A percentile compares a stretch with the other conserved stretches of the same genome.
Evolutionary conservation across 1,140 invertebrate genomes (phyloP).

Genomic region (Amyelois transitella): DNA sequence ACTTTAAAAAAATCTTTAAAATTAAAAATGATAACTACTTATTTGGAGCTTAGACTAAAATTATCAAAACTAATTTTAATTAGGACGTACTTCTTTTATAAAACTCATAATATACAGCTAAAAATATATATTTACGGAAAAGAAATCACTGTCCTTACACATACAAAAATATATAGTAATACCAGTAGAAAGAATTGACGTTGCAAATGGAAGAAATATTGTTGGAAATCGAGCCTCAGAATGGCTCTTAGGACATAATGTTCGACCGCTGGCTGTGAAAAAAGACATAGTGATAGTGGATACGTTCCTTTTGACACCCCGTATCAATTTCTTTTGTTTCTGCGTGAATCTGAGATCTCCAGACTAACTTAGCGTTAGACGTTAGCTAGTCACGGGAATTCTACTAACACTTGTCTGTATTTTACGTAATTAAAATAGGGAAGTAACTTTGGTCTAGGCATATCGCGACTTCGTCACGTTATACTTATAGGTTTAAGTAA

Average conservation of each 20-base stretch:
- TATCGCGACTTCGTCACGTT: no score
- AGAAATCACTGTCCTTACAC: constrained; percentile 4
- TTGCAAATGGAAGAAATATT: constrained; percentile 57
- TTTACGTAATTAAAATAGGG: no score
- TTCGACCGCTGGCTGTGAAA: constrained; percentile 38
- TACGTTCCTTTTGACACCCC: not conserved
- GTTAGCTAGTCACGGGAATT: no score
- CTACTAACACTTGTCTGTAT: no score
- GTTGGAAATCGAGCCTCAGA: constrained; percentile 36
- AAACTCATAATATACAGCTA: not conserved
- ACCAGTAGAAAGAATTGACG: constrained; percentile 43
- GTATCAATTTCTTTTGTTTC: not conserved
- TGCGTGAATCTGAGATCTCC: constrained; percentile 8
- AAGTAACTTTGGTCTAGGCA: no score
- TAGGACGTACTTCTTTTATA: no score
- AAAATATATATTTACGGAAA: not conserved
- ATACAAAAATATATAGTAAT: constrained; percentile 31
- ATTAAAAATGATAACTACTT: no score
- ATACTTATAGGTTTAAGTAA: no score
- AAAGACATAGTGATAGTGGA: constrained; percentile 45
- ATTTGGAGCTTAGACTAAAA: no score
- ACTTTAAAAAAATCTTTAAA: no score
- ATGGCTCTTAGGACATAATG: constrained; percentile 49
- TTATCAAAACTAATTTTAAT: no score
- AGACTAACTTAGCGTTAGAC: no score